Evolutionary conservation across 2,113 vertebrate species (phyloP).

Genomic region (Lichenostomus cassidix): DNA sequence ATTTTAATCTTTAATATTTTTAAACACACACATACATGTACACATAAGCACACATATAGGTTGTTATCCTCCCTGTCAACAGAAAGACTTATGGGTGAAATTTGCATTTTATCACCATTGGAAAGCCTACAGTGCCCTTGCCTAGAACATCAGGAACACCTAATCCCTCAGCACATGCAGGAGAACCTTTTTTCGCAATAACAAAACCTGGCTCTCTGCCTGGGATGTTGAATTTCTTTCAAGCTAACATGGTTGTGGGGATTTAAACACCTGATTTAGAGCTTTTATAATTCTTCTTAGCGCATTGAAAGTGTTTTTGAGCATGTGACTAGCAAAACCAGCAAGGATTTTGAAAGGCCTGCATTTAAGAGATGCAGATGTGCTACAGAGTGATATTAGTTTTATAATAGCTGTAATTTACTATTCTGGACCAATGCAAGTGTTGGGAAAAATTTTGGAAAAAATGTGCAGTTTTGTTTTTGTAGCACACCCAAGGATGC

Average conservation of each 20-base stretch:
- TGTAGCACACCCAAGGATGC: not conserved
- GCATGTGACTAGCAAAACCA: not conserved
- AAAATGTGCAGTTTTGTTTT: not conserved
- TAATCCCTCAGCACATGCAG: not conserved
- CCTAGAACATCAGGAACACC: conserved; percentile 12
- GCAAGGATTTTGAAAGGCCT: not conserved
- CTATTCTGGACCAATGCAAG: not conserved
- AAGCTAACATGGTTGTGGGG: not conserved
- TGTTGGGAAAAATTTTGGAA: not conserved
- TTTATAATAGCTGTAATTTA: not conserved
- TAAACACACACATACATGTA: not conserved
- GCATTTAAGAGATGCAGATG: not conserved
- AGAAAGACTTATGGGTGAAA: not conserved
- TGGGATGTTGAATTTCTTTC: conserved; percentile 30
- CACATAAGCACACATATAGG: not conserved
- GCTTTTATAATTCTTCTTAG: not conserved
- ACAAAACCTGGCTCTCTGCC: not conserved
- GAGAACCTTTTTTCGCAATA: not conserved
- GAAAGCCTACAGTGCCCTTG: not conserved
- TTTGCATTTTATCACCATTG: not conserved
- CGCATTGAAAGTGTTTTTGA: not conserved
- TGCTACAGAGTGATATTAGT: not conserved
- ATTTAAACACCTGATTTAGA: not conserved
- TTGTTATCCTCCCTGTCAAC: not conserved
- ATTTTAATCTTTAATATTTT: not conserved